phyloP scores from a whole-genome alignment of 1,140 invertebrate genomes.

The Drosophila mauritiana region DNA sequence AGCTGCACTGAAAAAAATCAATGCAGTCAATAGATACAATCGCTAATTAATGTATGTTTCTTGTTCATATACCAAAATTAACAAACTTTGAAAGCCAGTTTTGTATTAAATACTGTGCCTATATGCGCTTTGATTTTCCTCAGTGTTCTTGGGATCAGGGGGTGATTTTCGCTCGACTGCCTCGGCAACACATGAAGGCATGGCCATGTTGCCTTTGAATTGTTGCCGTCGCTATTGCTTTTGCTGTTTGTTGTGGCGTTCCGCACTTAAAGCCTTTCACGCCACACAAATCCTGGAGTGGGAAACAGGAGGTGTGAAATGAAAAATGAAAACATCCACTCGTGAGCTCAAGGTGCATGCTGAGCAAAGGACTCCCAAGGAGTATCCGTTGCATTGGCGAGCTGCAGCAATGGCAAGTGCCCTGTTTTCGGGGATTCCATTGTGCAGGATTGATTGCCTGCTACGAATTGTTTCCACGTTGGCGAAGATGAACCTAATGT shows the following conservation, averaged over 20 bases:
- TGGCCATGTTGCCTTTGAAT: slow-evolving; percentile 44
- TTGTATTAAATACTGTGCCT: no score
- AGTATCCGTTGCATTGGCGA: slow-evolving; percentile 40
- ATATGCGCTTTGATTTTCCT: background rate
- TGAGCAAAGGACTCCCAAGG: slow-evolving; percentile 23
- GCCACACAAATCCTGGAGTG: slow-evolving; percentile 40
- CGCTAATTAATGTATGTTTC: no score
- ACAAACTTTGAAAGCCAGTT: no score
- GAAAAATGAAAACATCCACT: slow-evolving; percentile 54
- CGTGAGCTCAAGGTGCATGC: slow-evolving; percentile 57
- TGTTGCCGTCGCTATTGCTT: slow-evolving; percentile 48
- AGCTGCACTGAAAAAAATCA: slow-evolving; percentile 8
- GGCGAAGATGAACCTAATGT: slow-evolving; percentile 28
- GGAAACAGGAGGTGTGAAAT: slow-evolving; percentile 39
- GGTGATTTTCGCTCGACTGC: slow-evolving; percentile 62
- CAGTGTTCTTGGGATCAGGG: slow-evolving; percentile 28
- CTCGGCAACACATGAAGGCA: slow-evolving; percentile 59
- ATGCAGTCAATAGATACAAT: no score
- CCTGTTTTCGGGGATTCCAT: slow-evolving; percentile 38
- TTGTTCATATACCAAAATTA: no score
- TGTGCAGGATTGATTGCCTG: slow-evolving; percentile 56
- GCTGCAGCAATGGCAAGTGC: slow-evolving; percentile 24
- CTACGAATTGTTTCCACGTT: slow-evolving; percentile 43
- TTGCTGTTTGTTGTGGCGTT: slow-evolving; percentile 66
- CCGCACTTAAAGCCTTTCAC: slow-evolving; percentile 72